phyloP scores from a whole-genome alignment of 1,140 invertebrate genomes.

The Tribolium castaneum region DNA sequence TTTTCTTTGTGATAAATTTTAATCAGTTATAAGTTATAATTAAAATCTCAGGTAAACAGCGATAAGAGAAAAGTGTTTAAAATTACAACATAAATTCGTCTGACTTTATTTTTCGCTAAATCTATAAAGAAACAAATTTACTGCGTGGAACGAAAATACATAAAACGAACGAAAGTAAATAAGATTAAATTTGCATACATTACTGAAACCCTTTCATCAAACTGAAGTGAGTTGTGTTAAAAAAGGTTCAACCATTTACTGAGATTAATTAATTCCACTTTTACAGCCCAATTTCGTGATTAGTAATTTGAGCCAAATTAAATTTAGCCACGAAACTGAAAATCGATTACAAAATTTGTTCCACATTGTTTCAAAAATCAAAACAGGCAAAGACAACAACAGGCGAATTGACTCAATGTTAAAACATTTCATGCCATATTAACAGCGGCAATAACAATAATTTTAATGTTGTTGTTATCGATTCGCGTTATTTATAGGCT shows the following conservation, averaged over 20 bases:
- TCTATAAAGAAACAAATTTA: too few species aligned
- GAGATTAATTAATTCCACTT: not conserved
- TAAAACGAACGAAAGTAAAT: too few species aligned
- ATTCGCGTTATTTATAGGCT: not conserved
- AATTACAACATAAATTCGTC: too few species aligned
- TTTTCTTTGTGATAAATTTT: too few species aligned
- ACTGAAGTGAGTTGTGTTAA: not conserved
- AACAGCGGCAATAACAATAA: not conserved
- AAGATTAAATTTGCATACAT: not conserved
- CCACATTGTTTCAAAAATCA: not conserved
- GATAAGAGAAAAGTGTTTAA: too few species aligned
- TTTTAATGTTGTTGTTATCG: not conserved
- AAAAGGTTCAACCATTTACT: not conserved
- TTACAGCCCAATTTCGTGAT: not conserved
- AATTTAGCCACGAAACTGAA: not conserved
- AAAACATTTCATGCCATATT: not conserved
- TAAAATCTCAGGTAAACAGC: too few species aligned
- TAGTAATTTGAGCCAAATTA: not conserved
- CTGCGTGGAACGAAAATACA: too few species aligned
- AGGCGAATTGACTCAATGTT: not conserved
- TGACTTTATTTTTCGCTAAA: too few species aligned
- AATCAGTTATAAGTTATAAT: too few species aligned
- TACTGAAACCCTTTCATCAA: not conserved
- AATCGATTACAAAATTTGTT: too few species aligned
- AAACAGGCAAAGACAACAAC: not conserved